Conservation (phyloP, 2,888 invertebrate genomes). For the Oeneis ivallda region DNA sequence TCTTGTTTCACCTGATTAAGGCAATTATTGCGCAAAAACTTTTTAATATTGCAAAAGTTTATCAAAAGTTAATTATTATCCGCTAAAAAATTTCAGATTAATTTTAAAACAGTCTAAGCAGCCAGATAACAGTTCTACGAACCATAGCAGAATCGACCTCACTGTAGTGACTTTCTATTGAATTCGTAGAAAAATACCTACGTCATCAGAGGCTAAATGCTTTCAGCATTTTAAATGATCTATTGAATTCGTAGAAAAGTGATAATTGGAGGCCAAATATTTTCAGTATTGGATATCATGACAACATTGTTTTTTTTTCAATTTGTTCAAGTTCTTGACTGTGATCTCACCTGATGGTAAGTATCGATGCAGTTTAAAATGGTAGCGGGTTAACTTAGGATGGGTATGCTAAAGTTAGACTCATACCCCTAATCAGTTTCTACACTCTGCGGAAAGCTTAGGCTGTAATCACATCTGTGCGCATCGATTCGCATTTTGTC, state of each 20-base stretch:
- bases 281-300: constrained; percentile 4
- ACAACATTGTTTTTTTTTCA: not conserved
- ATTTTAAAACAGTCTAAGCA: not conserved
- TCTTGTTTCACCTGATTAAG: not conserved
- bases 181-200: constrained; percentile 24
- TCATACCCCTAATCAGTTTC: too few relatives aligned
- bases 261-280: constrained; percentile 7
- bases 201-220: constrained; percentile 17
- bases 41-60: not conserved
- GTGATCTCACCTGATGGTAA: too few relatives aligned
- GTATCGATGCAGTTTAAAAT: too few relatives aligned
- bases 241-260: constrained; percentile 13
- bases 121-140: not conserved
- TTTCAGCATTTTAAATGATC: constrained; percentile 8
- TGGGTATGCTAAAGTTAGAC: too few relatives aligned
- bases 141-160: constrained; percentile 12
- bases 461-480: too few relatives aligned
- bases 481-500: too few relatives aligned
- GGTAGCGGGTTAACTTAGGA: too few relatives aligned
- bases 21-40: not conserved
- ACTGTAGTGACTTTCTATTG: constrained; percentile 21
- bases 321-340: too few relatives aligned
- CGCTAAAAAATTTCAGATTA: too few relatives aligned
- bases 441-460: too few relatives aligned
- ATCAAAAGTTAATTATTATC: constrained; percentile 1